Evolutionary conservation across 2,888 invertebrate species (phyloP).

Genomic region (Halocaridina rubra): DNA sequence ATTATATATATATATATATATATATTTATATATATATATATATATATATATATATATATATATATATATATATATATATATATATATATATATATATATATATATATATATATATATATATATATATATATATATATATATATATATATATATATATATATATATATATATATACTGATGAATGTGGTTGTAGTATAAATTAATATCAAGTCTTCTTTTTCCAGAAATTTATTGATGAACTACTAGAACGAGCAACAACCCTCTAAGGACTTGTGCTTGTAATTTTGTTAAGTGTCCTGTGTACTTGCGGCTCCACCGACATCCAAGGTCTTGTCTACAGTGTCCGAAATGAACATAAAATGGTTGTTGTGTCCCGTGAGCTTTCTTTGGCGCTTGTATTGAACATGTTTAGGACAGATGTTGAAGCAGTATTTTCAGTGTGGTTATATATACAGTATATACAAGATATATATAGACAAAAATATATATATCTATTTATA

Average conservation of each 20-base stretch:
- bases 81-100: constrained; percentile 12
- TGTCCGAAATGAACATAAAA: not conserved
- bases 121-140: too few species aligned
- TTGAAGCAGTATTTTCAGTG: constrained; percentile 1
- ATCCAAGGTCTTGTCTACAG: constrained; percentile 19
- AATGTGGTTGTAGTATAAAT: not conserved
- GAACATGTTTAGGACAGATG: not conserved
- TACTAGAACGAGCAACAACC: constrained; percentile 61
- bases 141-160: too few species aligned
- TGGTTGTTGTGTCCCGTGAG: constrained; percentile 20
- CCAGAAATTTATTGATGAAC: constrained; percentile 63
- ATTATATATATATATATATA: too few species aligned
- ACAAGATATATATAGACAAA: not conserved
- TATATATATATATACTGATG: not conserved
- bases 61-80: constrained; percentile 15
- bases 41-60: constrained; percentile 14
- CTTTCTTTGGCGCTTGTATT: not conserved
- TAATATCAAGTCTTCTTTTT: too few species aligned
- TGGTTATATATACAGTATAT: constrained; percentile 19
- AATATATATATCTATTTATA: not conserved
- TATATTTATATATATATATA: too few species aligned
- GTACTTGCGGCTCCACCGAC: constrained; percentile 50
- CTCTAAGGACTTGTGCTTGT: constrained; percentile 52
- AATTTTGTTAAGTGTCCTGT: constrained; percentile 47
- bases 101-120: too few species aligned